Evolutionary conservation across 2,888 invertebrate genomes (phyloP).

Genomic region (Stenodera caucasica): DNA sequence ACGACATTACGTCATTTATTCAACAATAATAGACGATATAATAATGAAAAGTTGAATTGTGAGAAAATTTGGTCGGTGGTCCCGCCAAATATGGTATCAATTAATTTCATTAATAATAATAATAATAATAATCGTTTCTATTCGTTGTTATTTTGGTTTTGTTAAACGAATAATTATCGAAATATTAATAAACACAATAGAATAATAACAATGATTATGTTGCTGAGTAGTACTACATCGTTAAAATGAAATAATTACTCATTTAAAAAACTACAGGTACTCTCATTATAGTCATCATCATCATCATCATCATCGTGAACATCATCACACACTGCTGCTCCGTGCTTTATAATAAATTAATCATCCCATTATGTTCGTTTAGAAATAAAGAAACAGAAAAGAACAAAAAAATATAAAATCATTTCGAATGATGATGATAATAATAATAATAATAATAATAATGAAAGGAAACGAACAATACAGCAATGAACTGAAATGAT

Average conservation of each 20-base stretch:
- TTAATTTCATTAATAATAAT: too few relatives aligned
- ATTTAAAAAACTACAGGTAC: slow-evolving; percentile 18
- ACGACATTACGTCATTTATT: too few relatives aligned
- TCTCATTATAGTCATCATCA: not conserved
- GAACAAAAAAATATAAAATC: not conserved
- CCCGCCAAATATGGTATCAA: too few relatives aligned
- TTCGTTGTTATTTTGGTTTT: too few relatives aligned
- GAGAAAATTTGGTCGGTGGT: too few relatives aligned
- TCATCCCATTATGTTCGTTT: slow-evolving; percentile 4
- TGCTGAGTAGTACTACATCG: slow-evolving; percentile 12
- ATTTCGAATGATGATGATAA: not conserved
- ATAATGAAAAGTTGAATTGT: too few relatives aligned
- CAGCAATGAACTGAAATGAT: slow-evolving; percentile 7
- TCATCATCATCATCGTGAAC: not conserved
- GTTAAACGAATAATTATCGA: too few relatives aligned
- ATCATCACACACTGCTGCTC: not conserved
- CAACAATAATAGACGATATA: too few relatives aligned
- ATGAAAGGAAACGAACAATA: slow-evolving; percentile 6
- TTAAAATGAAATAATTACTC: slow-evolving; percentile 25
- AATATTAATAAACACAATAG: not conserved
- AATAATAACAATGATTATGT: not conserved
- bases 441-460: not conserved
- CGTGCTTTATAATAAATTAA: slow-evolving; percentile 7
- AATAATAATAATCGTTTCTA: too few relatives aligned
- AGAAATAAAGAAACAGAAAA: not conserved